Conservation (phyloP, 2,888 invertebrate species). For the Atethmia centrago region DNA sequence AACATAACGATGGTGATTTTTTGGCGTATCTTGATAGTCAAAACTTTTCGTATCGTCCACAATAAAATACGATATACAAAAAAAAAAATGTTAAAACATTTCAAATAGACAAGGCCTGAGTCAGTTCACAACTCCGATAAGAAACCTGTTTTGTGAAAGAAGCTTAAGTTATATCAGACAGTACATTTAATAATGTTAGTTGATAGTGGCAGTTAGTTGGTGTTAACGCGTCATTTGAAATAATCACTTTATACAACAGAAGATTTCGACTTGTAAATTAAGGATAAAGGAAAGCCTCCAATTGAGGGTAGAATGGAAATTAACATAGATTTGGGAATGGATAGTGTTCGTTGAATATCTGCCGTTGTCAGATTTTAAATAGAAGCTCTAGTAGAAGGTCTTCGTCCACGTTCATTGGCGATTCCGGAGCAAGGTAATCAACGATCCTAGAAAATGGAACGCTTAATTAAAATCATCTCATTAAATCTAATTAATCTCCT, state of each 20-base stretch:
- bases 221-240: conserved; percentile 49
- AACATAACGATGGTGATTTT: conserved; percentile 22
- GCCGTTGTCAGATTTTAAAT: conserved; percentile 83
- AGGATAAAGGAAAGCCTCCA: conserved; percentile 16
- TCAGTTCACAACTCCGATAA: conserved; percentile 83
- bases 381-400: conserved; percentile 87
- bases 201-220: conserved; percentile 61
- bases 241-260: conserved; percentile 41
- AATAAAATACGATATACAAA: conserved; percentile 62
- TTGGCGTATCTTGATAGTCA: conserved; percentile 33
- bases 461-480: not conserved
- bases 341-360: conserved; percentile 52
- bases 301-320: conserved; percentile 33
- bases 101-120: conserved; percentile 83
- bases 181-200: conserved; percentile 60
- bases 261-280: conserved; percentile 37
- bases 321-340: conserved; percentile 31
- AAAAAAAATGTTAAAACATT: conserved; percentile 68
- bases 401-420: conserved; percentile 89
- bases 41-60: conserved; percentile 48
- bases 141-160: conserved; percentile 75
- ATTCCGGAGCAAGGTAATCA: conserved; percentile 87
- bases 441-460: conserved; percentile 76
- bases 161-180: conserved; percentile 56
- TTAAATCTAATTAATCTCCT: not conserved